A percentile compares a stretch with the other conserved stretches of the same genome.
These are phyloP conservation scores for Watsonalla cultraria DNA, from an alignment of 2,888 invertebrate genomes.

Conservation along the genomic window DNA sequence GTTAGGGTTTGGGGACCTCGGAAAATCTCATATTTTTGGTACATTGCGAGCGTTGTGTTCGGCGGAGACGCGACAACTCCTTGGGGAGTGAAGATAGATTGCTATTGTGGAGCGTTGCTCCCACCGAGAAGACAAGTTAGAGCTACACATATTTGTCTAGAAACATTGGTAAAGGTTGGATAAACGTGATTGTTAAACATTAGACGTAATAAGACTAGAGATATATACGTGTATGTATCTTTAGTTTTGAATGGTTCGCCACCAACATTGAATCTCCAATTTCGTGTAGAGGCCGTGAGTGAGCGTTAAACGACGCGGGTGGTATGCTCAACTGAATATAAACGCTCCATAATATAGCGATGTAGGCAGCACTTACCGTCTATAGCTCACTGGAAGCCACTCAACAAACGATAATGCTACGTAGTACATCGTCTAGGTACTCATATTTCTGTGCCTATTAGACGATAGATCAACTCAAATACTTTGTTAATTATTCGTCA, in stretches of 20 bases:
- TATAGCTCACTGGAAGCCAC: slow-evolving; percentile 29
- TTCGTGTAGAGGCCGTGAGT: slow-evolving; percentile 41
- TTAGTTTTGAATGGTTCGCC: slow-evolving; percentile 33
- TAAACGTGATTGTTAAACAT: slow-evolving; percentile 9
- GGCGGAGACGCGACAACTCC: slow-evolving; percentile 39
- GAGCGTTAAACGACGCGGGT: slow-evolving; percentile 59
- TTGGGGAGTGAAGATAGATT: slow-evolving; percentile 49
- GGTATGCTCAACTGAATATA: slow-evolving; percentile 62
- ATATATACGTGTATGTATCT: slow-evolving; percentile 13
- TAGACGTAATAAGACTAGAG: slow-evolving; percentile 14
- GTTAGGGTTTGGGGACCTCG: slow-evolving; percentile 23
- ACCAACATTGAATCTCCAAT: slow-evolving; percentile 52
- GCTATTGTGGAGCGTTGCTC: slow-evolving; percentile 42
- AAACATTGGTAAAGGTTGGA: slow-evolving; percentile 10
- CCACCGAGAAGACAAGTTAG: slow-evolving; percentile 35
- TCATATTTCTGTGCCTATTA: background rate
- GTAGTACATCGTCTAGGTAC: background rate
- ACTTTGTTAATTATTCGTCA: background rate
- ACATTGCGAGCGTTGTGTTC: slow-evolving; percentile 32
- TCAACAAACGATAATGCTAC: background rate
- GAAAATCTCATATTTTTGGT: slow-evolving; percentile 48
- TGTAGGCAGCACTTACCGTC: slow-evolving; percentile 11
- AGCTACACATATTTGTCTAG: slow-evolving; percentile 35
- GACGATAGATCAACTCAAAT: background rate
- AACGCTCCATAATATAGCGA: slow-evolving; percentile 52